phyloP scores from a whole-genome alignment of 2,113 vertebrate genomes.

The Gymnobelideus leadbeateri region DNA sequence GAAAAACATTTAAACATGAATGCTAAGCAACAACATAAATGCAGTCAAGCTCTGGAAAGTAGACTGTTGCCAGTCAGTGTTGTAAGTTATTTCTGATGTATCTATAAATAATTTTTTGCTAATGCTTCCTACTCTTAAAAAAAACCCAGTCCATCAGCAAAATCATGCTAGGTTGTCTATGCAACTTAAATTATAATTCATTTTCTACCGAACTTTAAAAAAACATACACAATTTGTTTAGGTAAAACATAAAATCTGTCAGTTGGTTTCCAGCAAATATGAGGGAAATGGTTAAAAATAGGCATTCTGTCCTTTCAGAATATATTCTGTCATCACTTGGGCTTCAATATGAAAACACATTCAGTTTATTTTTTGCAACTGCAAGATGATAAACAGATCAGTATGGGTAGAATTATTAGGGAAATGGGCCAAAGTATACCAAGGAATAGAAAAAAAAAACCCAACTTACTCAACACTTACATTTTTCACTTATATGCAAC shows the following conservation, averaged over 20 bases:
- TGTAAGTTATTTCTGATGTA: constrained; percentile 66
- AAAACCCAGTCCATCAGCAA: constrained; percentile 10
- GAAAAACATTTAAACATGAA: constrained; percentile 43
- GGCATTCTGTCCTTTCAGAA: constrained; percentile 32
- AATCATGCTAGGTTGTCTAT: constrained; percentile 31
- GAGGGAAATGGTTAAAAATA: constrained; percentile 34
- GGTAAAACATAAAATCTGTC: constrained; percentile 35
- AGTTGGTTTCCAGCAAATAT: constrained; percentile 52
- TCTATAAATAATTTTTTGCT: constrained; percentile 65
- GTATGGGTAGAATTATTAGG: neutral
- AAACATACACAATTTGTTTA: constrained; percentile 16
- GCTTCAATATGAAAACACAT: constrained; percentile 21
- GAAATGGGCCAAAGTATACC: neutral
- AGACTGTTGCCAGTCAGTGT: constrained; percentile 42
- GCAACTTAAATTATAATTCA: constrained; percentile 28
- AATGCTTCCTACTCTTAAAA: constrained; percentile 50
- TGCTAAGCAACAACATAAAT: constrained; percentile 63
- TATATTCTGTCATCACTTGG: constrained; percentile 31
- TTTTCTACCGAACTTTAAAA: constrained; percentile 22
- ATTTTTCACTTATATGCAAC: neutral
- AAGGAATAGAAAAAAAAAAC: neutral
- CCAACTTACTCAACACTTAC: neutral
- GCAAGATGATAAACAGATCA: neutral
- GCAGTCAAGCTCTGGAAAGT: constrained; percentile 30
- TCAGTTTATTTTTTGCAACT: constrained; percentile 39